Percentiles rank a stretch among this genome's conserved stretches.
These are phyloP conservation scores for Boloria selene DNA, from an alignment of 2,888 invertebrate species.

Conservation along the genomic window DNA sequence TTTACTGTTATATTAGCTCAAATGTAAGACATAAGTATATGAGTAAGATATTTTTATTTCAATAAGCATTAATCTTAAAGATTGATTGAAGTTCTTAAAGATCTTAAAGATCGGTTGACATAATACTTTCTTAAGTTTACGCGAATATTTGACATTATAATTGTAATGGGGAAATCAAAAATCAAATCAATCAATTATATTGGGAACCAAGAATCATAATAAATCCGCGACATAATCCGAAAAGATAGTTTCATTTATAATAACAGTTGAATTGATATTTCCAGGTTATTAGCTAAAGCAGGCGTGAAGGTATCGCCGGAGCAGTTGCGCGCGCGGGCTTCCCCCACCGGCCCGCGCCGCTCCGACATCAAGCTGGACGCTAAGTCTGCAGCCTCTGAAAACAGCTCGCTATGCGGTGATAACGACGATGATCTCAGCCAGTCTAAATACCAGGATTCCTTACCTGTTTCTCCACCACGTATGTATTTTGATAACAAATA, in stretches of 20 bases:
- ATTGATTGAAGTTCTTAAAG: not conserved
- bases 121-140: no score
- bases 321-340: constrained; percentile 91
- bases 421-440: constrained; percentile 93
- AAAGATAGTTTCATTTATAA: no score
- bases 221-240: no score
- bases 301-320: constrained; percentile 93
- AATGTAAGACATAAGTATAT: no score
- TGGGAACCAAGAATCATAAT: no score
- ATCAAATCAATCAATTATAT: no score
- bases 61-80: no score
- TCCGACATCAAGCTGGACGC: constrained; percentile 90
- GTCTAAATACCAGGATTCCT: constrained; percentile 77
- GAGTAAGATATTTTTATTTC: no score
- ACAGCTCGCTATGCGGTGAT: constrained; percentile 88
- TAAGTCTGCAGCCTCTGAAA: constrained; percentile 88
- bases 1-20: no score
- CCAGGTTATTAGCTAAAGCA: constrained; percentile 90
- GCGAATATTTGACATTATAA: no score
- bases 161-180: no score
- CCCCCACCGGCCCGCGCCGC: constrained; percentile 91
- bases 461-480: constrained; percentile 85
- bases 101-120: no score
- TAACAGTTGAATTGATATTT: not conserved
- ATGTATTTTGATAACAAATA: constrained; percentile 50